These are phyloP conservation scores for Erebia ligea DNA, from an alignment of 2,888 invertebrate species.

Conservation along the genomic window DNA sequence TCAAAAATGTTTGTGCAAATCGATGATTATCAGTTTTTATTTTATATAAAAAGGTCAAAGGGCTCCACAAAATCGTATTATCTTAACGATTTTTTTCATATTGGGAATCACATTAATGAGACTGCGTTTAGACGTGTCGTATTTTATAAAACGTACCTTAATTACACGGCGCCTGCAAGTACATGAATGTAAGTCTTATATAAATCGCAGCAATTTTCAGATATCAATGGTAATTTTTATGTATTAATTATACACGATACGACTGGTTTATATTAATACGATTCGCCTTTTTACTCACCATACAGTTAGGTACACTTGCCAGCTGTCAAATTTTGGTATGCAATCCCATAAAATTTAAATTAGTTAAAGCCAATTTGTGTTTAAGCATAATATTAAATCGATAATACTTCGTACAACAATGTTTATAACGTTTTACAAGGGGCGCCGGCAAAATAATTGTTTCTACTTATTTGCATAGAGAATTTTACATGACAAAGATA, in stretches of 20 bases:
- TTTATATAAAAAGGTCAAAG: too few species aligned
- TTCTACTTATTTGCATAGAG: neutral
- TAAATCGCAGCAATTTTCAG: slow-evolving; percentile 57
- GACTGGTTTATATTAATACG: slow-evolving; percentile 41
- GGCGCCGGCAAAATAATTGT: neutral
- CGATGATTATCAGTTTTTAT: too few species aligned
- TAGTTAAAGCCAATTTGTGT: neutral
- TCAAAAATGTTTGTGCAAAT: too few species aligned
- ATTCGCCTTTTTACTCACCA: slow-evolving; percentile 35
- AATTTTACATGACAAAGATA: neutral
- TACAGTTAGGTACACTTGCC: slow-evolving; percentile 40
- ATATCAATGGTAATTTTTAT: slow-evolving; percentile 53
- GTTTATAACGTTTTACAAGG: neutral
- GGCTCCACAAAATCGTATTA: too few species aligned
- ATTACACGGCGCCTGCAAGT: neutral
- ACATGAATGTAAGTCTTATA: slow-evolving; percentile 54
- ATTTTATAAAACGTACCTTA: neutral
- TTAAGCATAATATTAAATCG: neutral
- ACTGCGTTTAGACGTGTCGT: slow-evolving; percentile 24
- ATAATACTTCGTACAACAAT: neutral
- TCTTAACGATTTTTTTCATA: too few species aligned
- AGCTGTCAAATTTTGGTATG: slow-evolving; percentile 37
- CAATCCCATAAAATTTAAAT: slow-evolving; percentile 24
- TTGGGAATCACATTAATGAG: too few species aligned
- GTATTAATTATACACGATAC: slow-evolving; percentile 48